phyloP scores from a whole-genome alignment of 2,888 invertebrate genomes.

The Saturnia pavonia region DNA sequence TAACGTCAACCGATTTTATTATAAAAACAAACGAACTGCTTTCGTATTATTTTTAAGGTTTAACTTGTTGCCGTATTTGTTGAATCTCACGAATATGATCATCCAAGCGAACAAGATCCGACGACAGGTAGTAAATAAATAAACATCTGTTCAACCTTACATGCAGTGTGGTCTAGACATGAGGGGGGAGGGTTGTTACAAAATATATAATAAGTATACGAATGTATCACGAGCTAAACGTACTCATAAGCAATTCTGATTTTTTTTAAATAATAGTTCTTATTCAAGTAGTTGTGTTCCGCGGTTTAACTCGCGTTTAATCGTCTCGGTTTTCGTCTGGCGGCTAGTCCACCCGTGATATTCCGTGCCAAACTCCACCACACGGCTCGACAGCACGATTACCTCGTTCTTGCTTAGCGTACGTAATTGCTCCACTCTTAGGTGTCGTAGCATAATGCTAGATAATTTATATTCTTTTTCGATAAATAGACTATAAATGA shows the following conservation, averaged over 20 bases:
- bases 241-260: neutral
- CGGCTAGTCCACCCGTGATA: too few relatives aligned
- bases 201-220: neutral
- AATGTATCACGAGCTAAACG: neutral
- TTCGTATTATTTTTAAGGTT: neutral
- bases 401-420: too few relatives aligned
- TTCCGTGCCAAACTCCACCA: too few relatives aligned
- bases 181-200: neutral
- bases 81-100: neutral
- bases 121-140: neutral
- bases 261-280: neutral
- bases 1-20: too few relatives aligned
- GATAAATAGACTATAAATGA: too few relatives aligned
- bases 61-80: neutral
- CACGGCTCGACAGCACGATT: too few relatives aligned
- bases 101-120: neutral
- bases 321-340: too few relatives aligned
- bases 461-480: too few relatives aligned
- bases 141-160: neutral
- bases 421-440: too few relatives aligned
- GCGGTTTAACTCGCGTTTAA: too few relatives aligned
- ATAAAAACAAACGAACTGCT: neutral
- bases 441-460: too few relatives aligned
- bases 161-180: neutral
- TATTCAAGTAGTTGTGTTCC: neutral